These are phyloP conservation scores for Lucilia cuprina DNA, from an alignment of 1,140 invertebrate species.

Conservation along the genomic window DNA sequence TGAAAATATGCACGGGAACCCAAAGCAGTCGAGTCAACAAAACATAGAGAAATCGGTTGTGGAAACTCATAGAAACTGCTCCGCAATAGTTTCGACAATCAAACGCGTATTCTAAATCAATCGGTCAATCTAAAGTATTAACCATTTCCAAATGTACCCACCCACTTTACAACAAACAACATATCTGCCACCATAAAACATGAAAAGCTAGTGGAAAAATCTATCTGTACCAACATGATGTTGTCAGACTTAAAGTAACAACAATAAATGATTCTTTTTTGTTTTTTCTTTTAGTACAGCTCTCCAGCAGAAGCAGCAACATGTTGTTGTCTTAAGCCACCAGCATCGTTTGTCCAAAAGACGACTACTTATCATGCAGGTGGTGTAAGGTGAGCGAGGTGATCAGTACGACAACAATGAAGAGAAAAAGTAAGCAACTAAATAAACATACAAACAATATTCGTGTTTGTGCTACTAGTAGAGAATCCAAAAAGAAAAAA, in stretches of 20 bases:
- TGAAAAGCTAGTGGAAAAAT: not conserved
- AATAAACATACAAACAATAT: constrained; percentile 24
- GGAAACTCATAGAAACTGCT: too few species aligned
- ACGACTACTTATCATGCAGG: constrained; percentile 13
- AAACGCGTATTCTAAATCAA: too few species aligned
- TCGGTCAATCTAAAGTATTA: too few species aligned
- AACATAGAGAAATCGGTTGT: too few species aligned
- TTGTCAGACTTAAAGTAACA: not conserved
- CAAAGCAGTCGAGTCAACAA: too few species aligned
- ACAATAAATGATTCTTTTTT: not conserved
- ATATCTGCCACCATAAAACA: not conserved
- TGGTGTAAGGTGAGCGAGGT: constrained; percentile 29
- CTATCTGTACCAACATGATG: not conserved
- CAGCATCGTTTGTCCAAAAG: constrained; percentile 22
- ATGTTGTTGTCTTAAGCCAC: constrained; percentile 1
- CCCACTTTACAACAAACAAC: not conserved
- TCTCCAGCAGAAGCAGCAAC: too few species aligned
- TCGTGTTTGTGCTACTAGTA: constrained; percentile 20
- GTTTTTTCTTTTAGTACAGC: not conserved
- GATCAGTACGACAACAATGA: not conserved
- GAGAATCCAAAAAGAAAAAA: not conserved
- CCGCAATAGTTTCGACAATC: too few species aligned
- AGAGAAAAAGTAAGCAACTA: not conserved
- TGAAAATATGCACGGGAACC: too few species aligned
- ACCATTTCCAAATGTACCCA: not conserved